Conservation (phyloP, 2,113 vertebrate genomes). For the Australoheros scitulus region DNA sequence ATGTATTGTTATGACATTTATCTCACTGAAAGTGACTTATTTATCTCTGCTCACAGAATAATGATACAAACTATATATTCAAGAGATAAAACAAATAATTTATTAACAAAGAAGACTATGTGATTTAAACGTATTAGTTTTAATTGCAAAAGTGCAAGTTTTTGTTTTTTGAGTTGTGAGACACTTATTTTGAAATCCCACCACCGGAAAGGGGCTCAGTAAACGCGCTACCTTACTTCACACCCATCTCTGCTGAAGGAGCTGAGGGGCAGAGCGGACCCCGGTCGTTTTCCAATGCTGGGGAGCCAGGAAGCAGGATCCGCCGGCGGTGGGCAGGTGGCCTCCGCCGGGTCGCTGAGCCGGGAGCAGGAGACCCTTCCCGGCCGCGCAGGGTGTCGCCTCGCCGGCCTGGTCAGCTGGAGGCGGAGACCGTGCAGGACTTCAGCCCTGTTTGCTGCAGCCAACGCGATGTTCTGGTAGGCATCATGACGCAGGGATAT, state of each 20-base stretch:
- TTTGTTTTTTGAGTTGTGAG: accelerated
- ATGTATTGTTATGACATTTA: background rate
- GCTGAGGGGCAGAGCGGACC: constrained; percentile 32
- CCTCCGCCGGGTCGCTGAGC: constrained; percentile 10
- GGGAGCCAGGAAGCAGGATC: constrained; percentile 52
- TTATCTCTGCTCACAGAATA: background rate
- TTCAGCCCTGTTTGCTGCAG: constrained; percentile 81
- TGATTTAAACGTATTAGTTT: background rate
- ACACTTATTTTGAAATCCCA: constrained; percentile 42
- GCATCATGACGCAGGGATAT: constrained; percentile 68
- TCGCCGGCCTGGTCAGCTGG: constrained; percentile 80
- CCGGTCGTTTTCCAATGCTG: constrained; percentile 55
- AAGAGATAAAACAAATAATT: background rate
- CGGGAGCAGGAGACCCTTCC: background rate
- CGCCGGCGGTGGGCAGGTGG: constrained; percentile 20
- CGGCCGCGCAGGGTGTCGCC: constrained; percentile 25
- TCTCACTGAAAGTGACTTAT: background rate
- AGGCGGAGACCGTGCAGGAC: constrained; percentile 80
- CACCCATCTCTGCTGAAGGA: background rate
- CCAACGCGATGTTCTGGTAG: constrained; percentile 78
- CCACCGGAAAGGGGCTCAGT: background rate
- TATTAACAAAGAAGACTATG: accelerated
- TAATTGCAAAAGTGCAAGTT: background rate
- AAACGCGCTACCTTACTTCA: background rate
- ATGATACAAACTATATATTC: background rate